Conservation (phyloP, 1,140 invertebrate genomes). For the Lordiphosa collinella region DNA sequence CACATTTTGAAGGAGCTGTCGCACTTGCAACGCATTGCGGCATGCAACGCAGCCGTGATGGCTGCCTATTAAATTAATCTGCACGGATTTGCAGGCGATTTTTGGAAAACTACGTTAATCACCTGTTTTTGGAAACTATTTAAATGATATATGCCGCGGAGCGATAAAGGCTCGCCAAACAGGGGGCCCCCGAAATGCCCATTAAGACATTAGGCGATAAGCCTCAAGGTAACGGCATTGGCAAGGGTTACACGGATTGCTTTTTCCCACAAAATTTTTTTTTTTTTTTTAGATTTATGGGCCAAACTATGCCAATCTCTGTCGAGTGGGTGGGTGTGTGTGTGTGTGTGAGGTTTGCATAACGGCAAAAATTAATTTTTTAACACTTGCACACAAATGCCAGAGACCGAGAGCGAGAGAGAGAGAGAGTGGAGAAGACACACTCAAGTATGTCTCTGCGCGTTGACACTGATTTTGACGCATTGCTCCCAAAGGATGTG, state of each 20-base stretch:
- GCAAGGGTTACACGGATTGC: conserved; percentile 2
- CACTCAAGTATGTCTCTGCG: conserved; percentile 35
- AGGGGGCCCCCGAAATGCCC: conserved; percentile 6
- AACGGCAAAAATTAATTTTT: conserved; percentile 69
- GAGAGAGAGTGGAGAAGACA: conserved; percentile 5
- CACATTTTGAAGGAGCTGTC: conserved; percentile 42
- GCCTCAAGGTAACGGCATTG: conserved; percentile 70
- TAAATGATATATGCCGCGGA: no score
- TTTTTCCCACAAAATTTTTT: no score
- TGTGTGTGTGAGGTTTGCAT: conserved; percentile 44
- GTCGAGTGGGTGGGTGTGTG: not conserved
- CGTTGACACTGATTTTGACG: conserved; percentile 77
- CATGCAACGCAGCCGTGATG: conserved; percentile 19
- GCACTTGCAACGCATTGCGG: conserved; percentile 45
- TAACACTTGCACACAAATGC: conserved; percentile 46
- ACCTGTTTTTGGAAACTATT: conserved; percentile 36
- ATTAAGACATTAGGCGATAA: conserved; percentile 56
- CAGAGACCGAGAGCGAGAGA: not conserved
- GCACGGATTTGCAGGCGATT: conserved; percentile 27
- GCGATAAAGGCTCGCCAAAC: conserved; percentile 57
- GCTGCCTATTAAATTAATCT: conserved; percentile 69
- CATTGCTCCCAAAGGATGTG: conserved; percentile 74
- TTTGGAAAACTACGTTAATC: conserved; percentile 26
- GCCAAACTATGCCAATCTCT: conserved; percentile 60
- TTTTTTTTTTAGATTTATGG: conserved; percentile 42